A percentile compares a stretch with the other conserved stretches of the same genome.
These are phyloP conservation scores for Zaprionus ornatus DNA, from an alignment of 1,140 invertebrate species.

Conservation along the genomic window DNA sequence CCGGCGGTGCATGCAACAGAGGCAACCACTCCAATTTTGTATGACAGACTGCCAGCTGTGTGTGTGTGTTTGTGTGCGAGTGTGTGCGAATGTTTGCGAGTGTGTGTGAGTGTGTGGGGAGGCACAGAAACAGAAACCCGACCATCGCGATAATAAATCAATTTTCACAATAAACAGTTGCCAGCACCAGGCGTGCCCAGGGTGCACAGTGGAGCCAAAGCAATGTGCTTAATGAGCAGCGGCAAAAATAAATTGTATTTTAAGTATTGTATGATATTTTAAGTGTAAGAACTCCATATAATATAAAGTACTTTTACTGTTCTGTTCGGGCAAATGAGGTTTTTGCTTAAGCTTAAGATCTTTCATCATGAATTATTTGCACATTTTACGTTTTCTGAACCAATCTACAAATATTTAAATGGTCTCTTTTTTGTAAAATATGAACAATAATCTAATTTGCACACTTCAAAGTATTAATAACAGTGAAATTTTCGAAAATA, in stretches of 20 bases:
- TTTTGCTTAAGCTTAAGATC: no score
- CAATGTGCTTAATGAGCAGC: conserved; percentile 5
- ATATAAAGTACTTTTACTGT: no score
- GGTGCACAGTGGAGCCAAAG: conserved; percentile 27
- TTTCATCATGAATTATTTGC: no score
- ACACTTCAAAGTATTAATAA: no score
- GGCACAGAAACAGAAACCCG: conserved; percentile 50
- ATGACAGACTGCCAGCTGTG: conserved; percentile 51
- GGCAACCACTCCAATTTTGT: conserved; percentile 52
- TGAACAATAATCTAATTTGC: no score
- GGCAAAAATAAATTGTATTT: neutral
- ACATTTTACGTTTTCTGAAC: no score
- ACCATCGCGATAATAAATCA: conserved; percentile 81
- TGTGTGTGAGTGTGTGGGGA: conserved; percentile 36
- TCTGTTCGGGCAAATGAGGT: no score
- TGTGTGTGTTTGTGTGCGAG: conserved; percentile 22
- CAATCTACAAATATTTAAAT: no score
- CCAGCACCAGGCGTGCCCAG: conserved; percentile 37
- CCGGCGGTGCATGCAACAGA: conserved; percentile 64
- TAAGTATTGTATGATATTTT: no score
- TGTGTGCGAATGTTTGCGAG: conserved; percentile 9
- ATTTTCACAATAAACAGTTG: conserved; percentile 81
- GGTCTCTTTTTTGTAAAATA: no score
- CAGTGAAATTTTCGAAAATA: no score
- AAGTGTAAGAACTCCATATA: no score